Conservation (phyloP, 2,888 invertebrate species). For the Athetis lepigone region DNA sequence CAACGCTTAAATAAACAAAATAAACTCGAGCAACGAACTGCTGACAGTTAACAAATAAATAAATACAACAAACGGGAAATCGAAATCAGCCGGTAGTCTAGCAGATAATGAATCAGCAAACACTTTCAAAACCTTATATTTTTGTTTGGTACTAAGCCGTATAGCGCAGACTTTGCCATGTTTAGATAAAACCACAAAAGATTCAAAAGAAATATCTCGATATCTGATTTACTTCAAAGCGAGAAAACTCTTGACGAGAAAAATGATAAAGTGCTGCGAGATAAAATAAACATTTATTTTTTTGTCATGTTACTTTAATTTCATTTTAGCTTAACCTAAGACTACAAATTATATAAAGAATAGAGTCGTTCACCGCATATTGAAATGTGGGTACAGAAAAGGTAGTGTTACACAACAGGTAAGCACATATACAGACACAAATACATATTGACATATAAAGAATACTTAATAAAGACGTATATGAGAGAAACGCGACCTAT, state of each 20-base stretch:
- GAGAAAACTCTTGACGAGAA: not conserved
- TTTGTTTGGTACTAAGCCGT: constrained; percentile 2
- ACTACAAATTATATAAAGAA: too few relatives aligned
- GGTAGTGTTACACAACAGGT: not conserved
- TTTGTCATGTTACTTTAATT: not conserved
- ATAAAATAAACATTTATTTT: not conserved
- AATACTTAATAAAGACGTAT: not conserved
- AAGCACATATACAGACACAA: not conserved
- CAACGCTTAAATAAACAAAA: constrained; percentile 41
- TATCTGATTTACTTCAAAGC: not conserved
- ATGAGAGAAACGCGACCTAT: not conserved
- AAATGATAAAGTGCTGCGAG: not conserved
- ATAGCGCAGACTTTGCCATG: not conserved
- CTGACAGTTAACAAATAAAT: constrained; percentile 61
- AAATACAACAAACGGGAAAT: constrained; percentile 55
- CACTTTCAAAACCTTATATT: constrained; percentile 34
- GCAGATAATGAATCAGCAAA: constrained; percentile 61
- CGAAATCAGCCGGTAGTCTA: constrained; percentile 45
- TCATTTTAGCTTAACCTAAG: not conserved
- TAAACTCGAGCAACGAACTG: constrained; percentile 50
- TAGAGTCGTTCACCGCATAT: too few relatives aligned
- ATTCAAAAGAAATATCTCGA: not conserved
- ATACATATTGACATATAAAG: too few relatives aligned
- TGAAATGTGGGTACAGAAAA: too few relatives aligned
- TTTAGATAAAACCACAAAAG: not conserved